These are phyloP conservation scores for Epinephelus moara DNA, from an alignment of 2,113 vertebrate species.

Conservation along the genomic window DNA sequence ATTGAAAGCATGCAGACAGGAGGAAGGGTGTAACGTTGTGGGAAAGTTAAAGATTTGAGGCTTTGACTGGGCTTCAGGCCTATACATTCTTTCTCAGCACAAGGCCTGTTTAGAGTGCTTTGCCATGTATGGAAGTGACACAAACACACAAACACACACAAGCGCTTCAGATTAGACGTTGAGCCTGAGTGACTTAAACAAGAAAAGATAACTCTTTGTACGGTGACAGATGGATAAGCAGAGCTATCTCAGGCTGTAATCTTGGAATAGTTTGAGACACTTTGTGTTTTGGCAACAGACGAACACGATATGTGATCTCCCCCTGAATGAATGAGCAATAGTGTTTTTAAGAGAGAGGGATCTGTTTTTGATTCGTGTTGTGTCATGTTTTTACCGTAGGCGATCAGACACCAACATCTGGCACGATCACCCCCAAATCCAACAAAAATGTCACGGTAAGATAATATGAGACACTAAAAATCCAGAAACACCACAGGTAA, in stretches of 20 bases:
- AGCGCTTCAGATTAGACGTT: constrained; percentile 68
- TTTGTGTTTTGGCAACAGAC: constrained; percentile 85
- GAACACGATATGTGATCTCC: constrained; percentile 79
- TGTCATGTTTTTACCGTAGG: constrained; percentile 76
- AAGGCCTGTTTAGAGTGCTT: constrained; percentile 29
- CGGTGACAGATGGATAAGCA: constrained; percentile 79
- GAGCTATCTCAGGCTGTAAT: constrained; percentile 74
- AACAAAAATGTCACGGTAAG: constrained; percentile 54
- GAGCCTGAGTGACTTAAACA: constrained; percentile 77
- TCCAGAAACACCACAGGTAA: constrained; percentile 33
- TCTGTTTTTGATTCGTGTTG: constrained; percentile 77
- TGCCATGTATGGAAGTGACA: constrained; percentile 30
- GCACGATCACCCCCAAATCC: constrained; percentile 42
- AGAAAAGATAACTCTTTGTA: constrained; percentile 73
- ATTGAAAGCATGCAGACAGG: constrained; percentile 44
- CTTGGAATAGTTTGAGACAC: constrained; percentile 76
- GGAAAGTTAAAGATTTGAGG: constrained; percentile 42
- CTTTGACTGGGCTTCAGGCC: constrained; percentile 53
- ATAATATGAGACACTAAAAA: constrained; percentile 50
- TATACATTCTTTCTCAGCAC: constrained; percentile 56
- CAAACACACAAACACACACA: constrained; percentile 63
- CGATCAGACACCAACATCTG: constrained; percentile 69
- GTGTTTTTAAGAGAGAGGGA: constrained; percentile 73
- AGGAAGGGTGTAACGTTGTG: constrained; percentile 22
- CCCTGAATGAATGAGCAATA: constrained; percentile 75